Evolutionary conservation across 2,888 invertebrate species (phyloP).

Genomic region (Oeneis ivallda): DNA sequence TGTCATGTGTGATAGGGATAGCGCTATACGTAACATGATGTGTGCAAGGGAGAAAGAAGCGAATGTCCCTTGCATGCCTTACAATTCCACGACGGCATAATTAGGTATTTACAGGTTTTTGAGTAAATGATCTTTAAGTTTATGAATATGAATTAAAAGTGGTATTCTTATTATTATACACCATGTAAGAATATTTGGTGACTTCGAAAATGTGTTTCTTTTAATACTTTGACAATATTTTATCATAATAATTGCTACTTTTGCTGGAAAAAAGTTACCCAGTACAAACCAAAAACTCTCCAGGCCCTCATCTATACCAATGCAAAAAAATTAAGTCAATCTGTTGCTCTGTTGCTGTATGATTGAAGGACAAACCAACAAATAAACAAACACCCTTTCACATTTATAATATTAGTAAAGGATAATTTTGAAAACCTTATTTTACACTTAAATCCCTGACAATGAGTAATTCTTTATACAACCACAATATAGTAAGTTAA

Average conservation of each 20-base stretch:
- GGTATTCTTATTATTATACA: background rate
- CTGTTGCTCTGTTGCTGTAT: too few relatives aligned
- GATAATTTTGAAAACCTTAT: too few relatives aligned
- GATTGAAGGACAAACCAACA: too few relatives aligned
- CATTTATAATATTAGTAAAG: too few relatives aligned
- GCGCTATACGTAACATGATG: constrained; percentile 33
- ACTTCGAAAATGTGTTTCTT: background rate
- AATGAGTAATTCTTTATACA: too few relatives aligned
- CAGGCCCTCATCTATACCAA: too few relatives aligned
- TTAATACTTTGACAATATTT: background rate
- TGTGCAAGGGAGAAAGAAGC: constrained; percentile 51
- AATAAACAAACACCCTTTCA: too few relatives aligned
- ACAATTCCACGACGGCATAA: constrained; percentile 72
- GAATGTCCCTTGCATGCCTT: constrained; percentile 53
- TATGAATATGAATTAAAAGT: constrained; percentile 10
- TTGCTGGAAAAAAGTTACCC: too few relatives aligned
- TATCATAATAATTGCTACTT: background rate
- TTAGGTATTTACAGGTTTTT: constrained; percentile 9
- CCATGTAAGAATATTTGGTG: background rate
- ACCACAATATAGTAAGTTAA: too few relatives aligned
- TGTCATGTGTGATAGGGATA: constrained; percentile 61
- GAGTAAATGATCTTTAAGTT: background rate
- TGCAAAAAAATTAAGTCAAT: too few relatives aligned
- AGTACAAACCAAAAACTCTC: too few relatives aligned
- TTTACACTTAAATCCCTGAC: too few relatives aligned